Conservation (phyloP, 2,888 invertebrate species). For the Taenaris catops region DNA sequence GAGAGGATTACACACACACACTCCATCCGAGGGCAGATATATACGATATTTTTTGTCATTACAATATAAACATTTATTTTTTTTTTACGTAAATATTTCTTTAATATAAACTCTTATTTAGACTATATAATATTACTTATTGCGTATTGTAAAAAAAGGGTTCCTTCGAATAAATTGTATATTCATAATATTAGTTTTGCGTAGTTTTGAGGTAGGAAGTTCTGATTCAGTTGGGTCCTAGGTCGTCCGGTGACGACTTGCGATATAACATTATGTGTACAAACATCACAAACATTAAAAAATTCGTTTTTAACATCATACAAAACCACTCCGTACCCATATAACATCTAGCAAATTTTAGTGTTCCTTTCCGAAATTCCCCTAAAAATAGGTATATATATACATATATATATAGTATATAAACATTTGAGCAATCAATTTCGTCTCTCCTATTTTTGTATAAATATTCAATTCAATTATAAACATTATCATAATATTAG, state of each 20-base stretch:
- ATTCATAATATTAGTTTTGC: conserved; percentile 63
- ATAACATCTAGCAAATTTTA: conserved; percentile 73
- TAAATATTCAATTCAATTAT: conserved; percentile 74
- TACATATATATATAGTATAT: conserved; percentile 74
- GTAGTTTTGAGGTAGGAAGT: conserved; percentile 76
- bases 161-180: conserved; percentile 61
- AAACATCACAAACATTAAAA: conserved; percentile 66
- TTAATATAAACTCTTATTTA: conserved; percentile 73
- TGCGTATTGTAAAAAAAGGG: conserved; percentile 66
- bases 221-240: conserved; percentile 47
- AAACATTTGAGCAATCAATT: conserved; percentile 79
- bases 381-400: too few relatives aligned
- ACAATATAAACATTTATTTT: conserved; percentile 56
- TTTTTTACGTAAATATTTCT: conserved; percentile 70
- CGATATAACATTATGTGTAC: conserved; percentile 39
- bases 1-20: conserved; percentile 51
- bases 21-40: conserved; percentile 55
- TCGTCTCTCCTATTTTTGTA: conserved; percentile 74
- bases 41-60: conserved; percentile 57
- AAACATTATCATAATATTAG: conserved; percentile 51
- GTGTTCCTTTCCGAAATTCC: conserved; percentile 70
- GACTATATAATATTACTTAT: conserved; percentile 64
- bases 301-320: conserved; percentile 74
- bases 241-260: conserved; percentile 18
- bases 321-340: conserved; percentile 64